Evolutionary conservation across 1,140 invertebrate genomes (phyloP), one percentile per base, ranked within the genome.

Genomic region (Odontomachus brunneus): DNA sequence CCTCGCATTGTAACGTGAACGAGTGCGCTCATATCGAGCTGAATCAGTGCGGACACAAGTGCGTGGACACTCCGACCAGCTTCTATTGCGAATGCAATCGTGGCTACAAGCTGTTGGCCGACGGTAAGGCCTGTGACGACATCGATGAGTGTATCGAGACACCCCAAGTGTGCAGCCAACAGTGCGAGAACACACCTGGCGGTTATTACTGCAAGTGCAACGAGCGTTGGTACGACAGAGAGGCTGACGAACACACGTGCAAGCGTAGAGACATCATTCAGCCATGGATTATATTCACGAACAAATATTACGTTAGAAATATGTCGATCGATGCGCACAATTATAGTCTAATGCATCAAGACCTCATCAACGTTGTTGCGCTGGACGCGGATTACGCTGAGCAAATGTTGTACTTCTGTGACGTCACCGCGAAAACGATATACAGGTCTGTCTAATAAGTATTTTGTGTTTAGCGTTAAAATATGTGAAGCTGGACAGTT

Each of bases 271-370:
- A 99, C 85, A 94, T 92, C 26, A 96, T 96, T 2, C 95, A 96
- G 55, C 98, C 99, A 0, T 99, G 98, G 98, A 92, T 99, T 17
- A 95, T 99, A 59, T 99, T 99, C 90, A 99, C 98, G 9, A 99
- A 99, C 90, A 99, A 99, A 90, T 99, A 99, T 92, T 99, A 99
- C 91, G 96, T 99, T 2, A 95, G 99, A 71, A 99, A 99, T 88
- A 97, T 99, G 96, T 98, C 98, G 0, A 95, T 96, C 0, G 98
- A 99, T 92, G 98, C 98, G 0, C 94, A 95, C 3, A 94, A 96
- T 11, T 99, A 99, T 88, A 97, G 97, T 84, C 94, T 99, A 0
- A 96, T 99, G 89, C 98, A 99, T 88, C 98, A 99, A 92, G 98
- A 99, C 91, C 95, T 99, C 0, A 97, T 99, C 91, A 99, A 99